Base-by-base conservation (phyloP, 2,113 vertebrate species). In the Boleophthalmus pectinirostris region DNA sequence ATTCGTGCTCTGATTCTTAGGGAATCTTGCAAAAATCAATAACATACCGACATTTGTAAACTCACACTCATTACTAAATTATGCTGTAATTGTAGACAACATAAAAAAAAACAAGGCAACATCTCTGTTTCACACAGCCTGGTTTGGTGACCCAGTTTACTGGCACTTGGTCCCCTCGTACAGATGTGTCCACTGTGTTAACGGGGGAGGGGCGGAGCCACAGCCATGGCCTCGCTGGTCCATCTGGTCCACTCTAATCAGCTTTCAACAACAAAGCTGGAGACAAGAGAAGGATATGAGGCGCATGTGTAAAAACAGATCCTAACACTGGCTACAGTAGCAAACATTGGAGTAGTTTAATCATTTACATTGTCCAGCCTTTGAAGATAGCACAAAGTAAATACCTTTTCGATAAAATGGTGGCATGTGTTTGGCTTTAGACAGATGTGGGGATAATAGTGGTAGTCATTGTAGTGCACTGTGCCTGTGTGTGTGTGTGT, bases 191-290 rank as follows among this genome's bases (percentile, higher is more conserved):
- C 74, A 71, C 72, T 69, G 71, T 63, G 38, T 49, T 78, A 11
- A 63, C 8, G 60, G 80, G 73, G 71, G 53, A 60, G 75, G 75
- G 64, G 74, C 18, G 61, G 80, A 11, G 54, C 75, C 18, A 56
- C 33, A 80, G 66, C 57, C 69, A 82, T 75, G 80, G 67, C 57
- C 77, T 61, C 57, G 65, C 77, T 60, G 66, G 65, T 75, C 88
- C 89, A 89, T 91, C 89, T 92, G 91, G 84, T 63, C 35, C 2
- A 54, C 64, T 85, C 78, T 90, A 92, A 92, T 91, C 90, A 90
- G 90, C 91, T 93, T 92, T 87, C 75, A 83, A 87, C 78, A 81
- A 83, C 70, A 64, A 78, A 72, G 54, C 74, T 66, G 68, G 57
- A 74, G 70, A 83, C 74, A 71, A 74, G 16, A 33, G 74, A 80